phyloP scores from a whole-genome alignment of 2,113 vertebrate species.

The Nothoprocta pentlandii region DNA sequence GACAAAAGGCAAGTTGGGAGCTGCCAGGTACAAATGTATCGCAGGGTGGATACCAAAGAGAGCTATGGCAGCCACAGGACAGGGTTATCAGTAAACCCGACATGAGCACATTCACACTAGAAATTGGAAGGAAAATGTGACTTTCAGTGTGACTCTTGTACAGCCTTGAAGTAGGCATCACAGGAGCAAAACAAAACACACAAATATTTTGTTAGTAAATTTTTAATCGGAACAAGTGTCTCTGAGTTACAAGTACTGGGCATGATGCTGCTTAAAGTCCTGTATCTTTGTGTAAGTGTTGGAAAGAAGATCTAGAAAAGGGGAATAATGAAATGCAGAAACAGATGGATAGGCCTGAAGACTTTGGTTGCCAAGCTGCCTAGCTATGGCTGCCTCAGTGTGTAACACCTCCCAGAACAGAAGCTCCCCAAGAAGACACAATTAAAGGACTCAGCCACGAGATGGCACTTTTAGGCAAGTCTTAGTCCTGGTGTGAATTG shows the following conservation, averaged over 20 bases:
- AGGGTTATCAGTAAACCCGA: background rate
- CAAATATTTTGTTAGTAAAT: background rate
- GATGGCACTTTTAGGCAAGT: slow-evolving; percentile 55
- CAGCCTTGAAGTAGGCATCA: background rate
- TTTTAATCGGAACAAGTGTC: background rate
- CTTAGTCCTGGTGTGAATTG: background rate
- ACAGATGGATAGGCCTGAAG: background rate
- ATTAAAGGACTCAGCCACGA: slow-evolving; percentile 9
- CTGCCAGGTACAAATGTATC: background rate
- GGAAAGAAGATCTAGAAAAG: background rate
- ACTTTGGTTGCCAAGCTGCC: background rate
- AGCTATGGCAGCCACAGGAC: background rate
- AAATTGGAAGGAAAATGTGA: background rate
- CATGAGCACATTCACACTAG: background rate
- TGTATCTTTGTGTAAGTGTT: background rate
- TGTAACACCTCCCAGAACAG: background rate
- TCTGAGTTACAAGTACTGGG: background rate
- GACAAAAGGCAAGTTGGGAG: background rate
- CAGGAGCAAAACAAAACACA: background rate
- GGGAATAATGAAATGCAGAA: background rate
- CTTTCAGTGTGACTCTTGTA: background rate
- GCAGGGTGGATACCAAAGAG: background rate
- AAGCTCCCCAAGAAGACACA: fast-evolving
- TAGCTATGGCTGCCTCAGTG: background rate
- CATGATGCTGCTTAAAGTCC: background rate